Conservation (phyloP, 2,797 vertebrate species). For the Lagothrix lagotricha region DNA sequence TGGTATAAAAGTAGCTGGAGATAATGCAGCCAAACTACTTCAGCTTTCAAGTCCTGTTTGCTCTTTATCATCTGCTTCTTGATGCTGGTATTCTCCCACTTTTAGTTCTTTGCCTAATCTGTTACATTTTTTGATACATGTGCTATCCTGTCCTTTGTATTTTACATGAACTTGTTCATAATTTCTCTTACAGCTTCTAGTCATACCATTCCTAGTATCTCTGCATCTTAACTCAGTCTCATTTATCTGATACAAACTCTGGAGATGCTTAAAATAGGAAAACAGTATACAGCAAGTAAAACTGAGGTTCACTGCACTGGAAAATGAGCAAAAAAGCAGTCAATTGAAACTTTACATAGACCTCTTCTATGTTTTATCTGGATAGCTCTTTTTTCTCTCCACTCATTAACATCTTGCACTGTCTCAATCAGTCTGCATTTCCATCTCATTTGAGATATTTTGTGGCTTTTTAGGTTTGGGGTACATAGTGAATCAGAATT, state of each 20-base stretch:
- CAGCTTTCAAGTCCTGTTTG: not conserved
- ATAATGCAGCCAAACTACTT: not conserved
- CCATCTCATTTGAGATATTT: not conserved
- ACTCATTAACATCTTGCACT: not conserved
- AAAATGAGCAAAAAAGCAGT: not conserved
- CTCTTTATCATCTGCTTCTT: not conserved
- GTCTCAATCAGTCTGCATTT: not conserved
- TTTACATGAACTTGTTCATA: not conserved
- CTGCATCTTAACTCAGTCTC: not conserved
- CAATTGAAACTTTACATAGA: not conserved
- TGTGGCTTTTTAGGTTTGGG: not conserved
- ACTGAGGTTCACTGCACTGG: not conserved
- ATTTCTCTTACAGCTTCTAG: not conserved
- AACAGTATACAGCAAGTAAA: not conserved
- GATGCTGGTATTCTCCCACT: no score
- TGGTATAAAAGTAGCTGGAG: not conserved
- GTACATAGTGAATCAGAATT: not conserved
- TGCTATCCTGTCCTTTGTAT: not conserved
- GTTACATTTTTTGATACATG: not conserved
- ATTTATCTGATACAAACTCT: not conserved
- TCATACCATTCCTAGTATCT: not conserved
- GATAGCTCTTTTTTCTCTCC: not conserved
- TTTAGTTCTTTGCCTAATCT: not conserved
- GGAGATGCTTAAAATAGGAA: not conserved
- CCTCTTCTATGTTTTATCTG: not conserved